Conservation (phyloP, 2,888 invertebrate genomes). For the Drosophila quinaria region DNA sequence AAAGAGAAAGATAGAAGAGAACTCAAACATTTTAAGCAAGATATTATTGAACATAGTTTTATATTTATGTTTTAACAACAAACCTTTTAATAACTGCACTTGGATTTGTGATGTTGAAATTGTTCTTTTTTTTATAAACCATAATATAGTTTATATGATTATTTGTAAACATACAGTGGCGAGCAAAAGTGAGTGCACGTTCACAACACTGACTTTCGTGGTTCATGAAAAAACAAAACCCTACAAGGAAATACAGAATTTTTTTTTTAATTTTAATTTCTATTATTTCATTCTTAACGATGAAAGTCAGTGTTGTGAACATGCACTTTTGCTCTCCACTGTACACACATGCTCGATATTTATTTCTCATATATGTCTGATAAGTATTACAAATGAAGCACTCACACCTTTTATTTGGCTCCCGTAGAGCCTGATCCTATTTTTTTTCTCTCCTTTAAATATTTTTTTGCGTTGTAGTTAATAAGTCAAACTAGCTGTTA, state of each 20-base stretch:
- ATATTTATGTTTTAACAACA: slow-evolving; percentile 19
- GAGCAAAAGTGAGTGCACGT: too few species aligned
- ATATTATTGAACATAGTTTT: slow-evolving; percentile 46
- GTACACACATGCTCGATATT: slow-evolving; percentile 44
- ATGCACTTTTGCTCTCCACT: too few species aligned
- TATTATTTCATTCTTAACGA: too few species aligned
- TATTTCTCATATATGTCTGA: slow-evolving; percentile 44
- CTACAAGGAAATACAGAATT: too few species aligned
- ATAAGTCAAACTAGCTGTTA: slow-evolving; percentile 36
- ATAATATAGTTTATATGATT: slow-evolving; percentile 6
- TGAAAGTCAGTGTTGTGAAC: too few species aligned
- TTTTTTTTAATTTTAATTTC: too few species aligned
- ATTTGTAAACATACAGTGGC: slow-evolving; percentile 14
- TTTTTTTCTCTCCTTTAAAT: neutral
- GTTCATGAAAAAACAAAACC: too few species aligned
- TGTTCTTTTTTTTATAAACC: slow-evolving; percentile 17
- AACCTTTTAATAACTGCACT: slow-evolving; percentile 14
- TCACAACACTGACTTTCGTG: too few species aligned
- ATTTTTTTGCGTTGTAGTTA: slow-evolving; percentile 20
- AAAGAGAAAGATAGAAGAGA: slow-evolving; percentile 8
- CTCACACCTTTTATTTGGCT: slow-evolving; percentile 31
- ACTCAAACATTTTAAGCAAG: slow-evolving; percentile 21
- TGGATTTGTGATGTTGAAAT: slow-evolving; percentile 46
- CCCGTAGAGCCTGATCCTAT: neutral
- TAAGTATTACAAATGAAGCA: slow-evolving; percentile 47